Conservation (phyloP, 2,888 invertebrate species). For the Theretra japonica region DNA sequence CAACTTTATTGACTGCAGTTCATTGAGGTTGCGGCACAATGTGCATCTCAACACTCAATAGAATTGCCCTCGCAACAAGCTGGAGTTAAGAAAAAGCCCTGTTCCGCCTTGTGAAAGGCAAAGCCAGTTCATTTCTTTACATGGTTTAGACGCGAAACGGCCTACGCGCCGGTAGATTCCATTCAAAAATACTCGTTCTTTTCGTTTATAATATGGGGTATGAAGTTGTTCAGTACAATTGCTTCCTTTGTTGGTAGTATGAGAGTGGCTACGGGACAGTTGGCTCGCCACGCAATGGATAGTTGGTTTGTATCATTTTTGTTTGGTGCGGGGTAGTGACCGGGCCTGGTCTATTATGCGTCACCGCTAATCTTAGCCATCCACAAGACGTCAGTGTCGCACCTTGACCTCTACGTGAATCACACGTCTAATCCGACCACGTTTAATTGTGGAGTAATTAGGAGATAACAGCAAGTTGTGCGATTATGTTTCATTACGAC, state of each 20-base stretch:
- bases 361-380: constrained; percentile 74
- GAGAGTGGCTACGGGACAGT: constrained; percentile 12
- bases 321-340: constrained; percentile 56
- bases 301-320: constrained; percentile 30
- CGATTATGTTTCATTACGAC: constrained; percentile 8
- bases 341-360: constrained; percentile 59
- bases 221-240: constrained; percentile 20
- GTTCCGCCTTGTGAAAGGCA: constrained; percentile 67
- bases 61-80: constrained; percentile 56
- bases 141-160: constrained; percentile 54
- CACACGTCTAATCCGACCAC: constrained; percentile 46
- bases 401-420: constrained; percentile 68
- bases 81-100: constrained; percentile 62
- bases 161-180: constrained; percentile 50
- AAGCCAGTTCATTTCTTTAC: constrained; percentile 60
- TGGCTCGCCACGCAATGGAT: background rate
- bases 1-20: constrained; percentile 54
- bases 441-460: constrained; percentile 50
- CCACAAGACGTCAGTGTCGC: constrained; percentile 55
- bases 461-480: constrained; percentile 30
- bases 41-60: constrained; percentile 60
- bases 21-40: constrained; percentile 60
- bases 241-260: constrained; percentile 31
- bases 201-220: constrained; percentile 42
- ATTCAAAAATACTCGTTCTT: constrained; percentile 61